phyloP scores from a whole-genome alignment of 2,113 vertebrate genomes.

The Grantiella picta region DNA sequence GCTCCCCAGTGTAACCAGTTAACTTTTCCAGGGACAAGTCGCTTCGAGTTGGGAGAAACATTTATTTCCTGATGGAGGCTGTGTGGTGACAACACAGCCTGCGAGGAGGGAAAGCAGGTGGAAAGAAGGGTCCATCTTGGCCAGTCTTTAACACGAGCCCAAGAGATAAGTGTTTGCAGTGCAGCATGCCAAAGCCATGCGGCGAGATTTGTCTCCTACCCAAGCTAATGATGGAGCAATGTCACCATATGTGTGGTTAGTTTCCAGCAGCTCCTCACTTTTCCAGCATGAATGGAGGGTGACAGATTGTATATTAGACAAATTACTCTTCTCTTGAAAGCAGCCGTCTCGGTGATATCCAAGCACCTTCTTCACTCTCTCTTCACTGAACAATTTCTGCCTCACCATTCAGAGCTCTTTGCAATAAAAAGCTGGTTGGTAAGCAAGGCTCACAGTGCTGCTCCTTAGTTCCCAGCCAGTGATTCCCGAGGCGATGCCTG shows the following conservation, averaged over 20 bases:
- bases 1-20: neutral
- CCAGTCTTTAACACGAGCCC: neutral
- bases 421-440: neutral
- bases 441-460: neutral
- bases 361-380: constrained; percentile 3
- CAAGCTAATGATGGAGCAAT: constrained; percentile 60
- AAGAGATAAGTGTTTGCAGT: constrained; percentile 51
- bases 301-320: constrained; percentile 63
- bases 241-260: constrained; percentile 65
- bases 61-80: neutral
- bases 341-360: constrained; percentile 11
- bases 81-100: constrained; percentile 43
- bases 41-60: neutral
- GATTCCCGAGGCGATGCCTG: neutral
- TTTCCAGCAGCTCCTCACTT: constrained; percentile 60
- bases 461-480: neutral
- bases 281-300: constrained; percentile 42
- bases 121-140: constrained; percentile 20
- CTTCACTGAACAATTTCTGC: constrained; percentile 28
- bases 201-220: constrained; percentile 51
- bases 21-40: neutral
- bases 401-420: constrained; percentile 11
- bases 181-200: constrained; percentile 14
- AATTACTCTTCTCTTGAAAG: constrained; percentile 48
- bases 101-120: constrained; percentile 37